Evolutionary conservation across 2,888 invertebrate species (phyloP), one percentile per base, ranked within the genome.

Genomic region (Mesodorylaimus sp.): DNA sequence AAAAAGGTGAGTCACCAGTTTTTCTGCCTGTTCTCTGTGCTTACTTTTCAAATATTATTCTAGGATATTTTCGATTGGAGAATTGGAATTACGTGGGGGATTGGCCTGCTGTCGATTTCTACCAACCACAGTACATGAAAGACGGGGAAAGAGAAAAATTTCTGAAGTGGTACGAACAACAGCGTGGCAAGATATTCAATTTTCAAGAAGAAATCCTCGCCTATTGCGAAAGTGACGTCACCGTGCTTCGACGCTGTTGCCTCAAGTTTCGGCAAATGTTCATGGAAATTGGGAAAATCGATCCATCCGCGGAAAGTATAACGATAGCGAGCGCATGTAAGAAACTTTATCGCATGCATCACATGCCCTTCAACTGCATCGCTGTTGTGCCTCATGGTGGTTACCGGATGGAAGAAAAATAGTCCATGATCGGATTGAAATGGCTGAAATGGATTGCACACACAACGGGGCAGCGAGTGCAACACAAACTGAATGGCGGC

Each of bases 151-250:
- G n/a, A n/a, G n/a, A n/a, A n/a, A n/a, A n/a, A n/a, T n/a, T n/a
- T n/a, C n/a, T n/a, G n/a, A n/a, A n/a, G n/a, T n/a, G n/a, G n/a
- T n/a, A n/a, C n/a, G n/a, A n/a, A n/a, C n/a, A n/a, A n/a, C n/a
- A n/a, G n/a, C n/a, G n/a, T 23, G 21, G 21, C 41, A 10, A 21
- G n/a, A 7, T 21, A 3, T 59, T 58, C 39, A 45, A 58, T 50
- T 55, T 58, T 45, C 27, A 50, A 36, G 38, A 52, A n/a, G 56
- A 59, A 41, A 47, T 58, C 7, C 32, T 27, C 2, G 48, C 50
- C 19, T 59, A 57, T 41, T 59, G 59, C 45, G 27, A 27, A 5
- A 46, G 38, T 2, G 57, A 59, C 48, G 56, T 59, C 3, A 5
- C 38, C 1, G 50, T 56, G 28, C 39, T 53, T 24, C 24, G 39